Percentiles rank a stretch among this genome's conserved stretches.
Conservation (phyloP, 2,797 vertebrate genomes). For the Helarctos malayanus region DNA sequence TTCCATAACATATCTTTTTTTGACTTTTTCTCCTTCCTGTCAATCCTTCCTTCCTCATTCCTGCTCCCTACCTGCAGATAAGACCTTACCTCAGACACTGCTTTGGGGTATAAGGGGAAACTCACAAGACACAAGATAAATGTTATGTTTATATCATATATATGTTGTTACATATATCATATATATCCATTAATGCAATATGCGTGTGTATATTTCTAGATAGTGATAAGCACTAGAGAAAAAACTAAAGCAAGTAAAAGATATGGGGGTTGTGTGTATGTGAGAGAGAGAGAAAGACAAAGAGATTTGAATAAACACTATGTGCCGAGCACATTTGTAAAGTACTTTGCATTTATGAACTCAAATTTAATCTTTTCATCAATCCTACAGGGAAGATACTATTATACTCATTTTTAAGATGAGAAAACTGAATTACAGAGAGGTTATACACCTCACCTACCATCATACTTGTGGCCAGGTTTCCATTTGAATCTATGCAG, state of each 20-base stretch:
- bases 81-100: background rate
- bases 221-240: background rate
- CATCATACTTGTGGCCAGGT: background rate
- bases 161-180: background rate
- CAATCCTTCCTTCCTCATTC: background rate
- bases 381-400: background rate
- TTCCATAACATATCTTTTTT: background rate
- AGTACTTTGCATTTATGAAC: background rate
- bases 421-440: background rate
- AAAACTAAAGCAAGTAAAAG: constrained; percentile 16
- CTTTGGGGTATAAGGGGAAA: background rate
- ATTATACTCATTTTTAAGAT: background rate
- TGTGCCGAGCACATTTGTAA: background rate
- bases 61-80: background rate
- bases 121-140: background rate
- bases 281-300: background rate
- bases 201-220: background rate
- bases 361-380: background rate
- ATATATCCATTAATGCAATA: background rate
- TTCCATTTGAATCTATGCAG: background rate
- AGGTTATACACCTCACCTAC: background rate
- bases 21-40: background rate
- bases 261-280: background rate
- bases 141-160: background rate
- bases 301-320: background rate